Conservation (phyloP, 2,797 vertebrate species). For the Hypotaenidia okinawae region DNA sequence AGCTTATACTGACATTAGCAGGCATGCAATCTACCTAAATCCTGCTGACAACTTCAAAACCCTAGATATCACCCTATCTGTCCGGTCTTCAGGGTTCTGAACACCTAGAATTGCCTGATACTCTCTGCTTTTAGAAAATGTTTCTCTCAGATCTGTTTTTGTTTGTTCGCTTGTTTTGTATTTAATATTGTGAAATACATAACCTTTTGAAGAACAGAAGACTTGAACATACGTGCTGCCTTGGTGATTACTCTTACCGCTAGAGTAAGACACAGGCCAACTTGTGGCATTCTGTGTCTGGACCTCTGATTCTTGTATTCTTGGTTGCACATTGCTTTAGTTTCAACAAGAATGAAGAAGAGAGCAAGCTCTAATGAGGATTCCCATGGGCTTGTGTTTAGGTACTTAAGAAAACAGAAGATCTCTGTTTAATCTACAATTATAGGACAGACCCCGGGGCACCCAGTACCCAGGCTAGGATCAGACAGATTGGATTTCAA, state of each 20-base stretch:
- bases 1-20: neutral
- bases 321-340: neutral
- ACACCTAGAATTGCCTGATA: neutral
- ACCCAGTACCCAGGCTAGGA: neutral
- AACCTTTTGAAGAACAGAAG: neutral
- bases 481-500: neutral
- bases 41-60: neutral
- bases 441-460: neutral
- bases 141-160: neutral
- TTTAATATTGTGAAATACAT: neutral
- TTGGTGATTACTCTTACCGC: neutral
- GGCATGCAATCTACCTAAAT: neutral
- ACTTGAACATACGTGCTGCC: neutral
- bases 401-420: neutral
- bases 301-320: neutral
- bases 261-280: neutral
- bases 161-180: neutral
- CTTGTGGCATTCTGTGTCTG: neutral
- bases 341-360: neutral
- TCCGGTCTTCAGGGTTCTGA: neutral
- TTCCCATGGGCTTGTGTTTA: neutral
- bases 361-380: neutral
- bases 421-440: neutral
- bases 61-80: neutral
- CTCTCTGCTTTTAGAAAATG: neutral